phyloP scores from a whole-genome alignment of 2,888 invertebrate genomes.

The Cephus nigrinus region DNA sequence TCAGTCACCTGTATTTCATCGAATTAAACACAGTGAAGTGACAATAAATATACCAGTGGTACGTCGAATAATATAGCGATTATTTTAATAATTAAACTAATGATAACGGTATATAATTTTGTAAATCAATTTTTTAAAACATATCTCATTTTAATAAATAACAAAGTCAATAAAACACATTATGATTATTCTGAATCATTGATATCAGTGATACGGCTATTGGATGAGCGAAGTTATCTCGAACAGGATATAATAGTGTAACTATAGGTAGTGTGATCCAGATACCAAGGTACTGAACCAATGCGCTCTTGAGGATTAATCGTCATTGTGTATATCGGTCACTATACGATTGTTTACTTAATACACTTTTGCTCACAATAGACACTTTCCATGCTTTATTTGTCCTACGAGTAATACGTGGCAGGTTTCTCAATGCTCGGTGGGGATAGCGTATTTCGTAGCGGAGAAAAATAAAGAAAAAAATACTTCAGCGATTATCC shows the following conservation, averaged over 20 bases:
- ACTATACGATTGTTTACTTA: constrained; percentile 13
- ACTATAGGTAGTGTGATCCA: background rate
- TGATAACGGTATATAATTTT: background rate
- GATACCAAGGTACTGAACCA: constrained; percentile 5
- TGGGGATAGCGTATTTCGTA: constrained; percentile 16
- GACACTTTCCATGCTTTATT: constrained; percentile 30
- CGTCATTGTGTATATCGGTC: constrained; percentile 17
- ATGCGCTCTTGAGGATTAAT: constrained; percentile 18
- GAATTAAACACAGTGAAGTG: background rate
- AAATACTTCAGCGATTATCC: constrained; percentile 26
- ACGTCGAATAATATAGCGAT: background rate
- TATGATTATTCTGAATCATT: background rate
- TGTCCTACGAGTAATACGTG: constrained; percentile 16
- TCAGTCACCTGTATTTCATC: background rate
- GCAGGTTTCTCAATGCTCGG: constrained; percentile 16
- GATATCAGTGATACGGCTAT: background rate
- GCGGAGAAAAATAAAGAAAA: constrained; percentile 14
- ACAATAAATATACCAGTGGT: background rate
- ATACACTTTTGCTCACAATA: constrained; percentile 27
- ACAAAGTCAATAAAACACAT: background rate
- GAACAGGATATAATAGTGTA: background rate
- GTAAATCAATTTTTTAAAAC: too few relatives aligned
- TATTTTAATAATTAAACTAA: background rate
- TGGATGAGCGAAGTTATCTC: background rate
- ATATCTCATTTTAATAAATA: background rate